Conservation (phyloP, 2,113 vertebrate genomes). For the Henicopernis longicauda region DNA sequence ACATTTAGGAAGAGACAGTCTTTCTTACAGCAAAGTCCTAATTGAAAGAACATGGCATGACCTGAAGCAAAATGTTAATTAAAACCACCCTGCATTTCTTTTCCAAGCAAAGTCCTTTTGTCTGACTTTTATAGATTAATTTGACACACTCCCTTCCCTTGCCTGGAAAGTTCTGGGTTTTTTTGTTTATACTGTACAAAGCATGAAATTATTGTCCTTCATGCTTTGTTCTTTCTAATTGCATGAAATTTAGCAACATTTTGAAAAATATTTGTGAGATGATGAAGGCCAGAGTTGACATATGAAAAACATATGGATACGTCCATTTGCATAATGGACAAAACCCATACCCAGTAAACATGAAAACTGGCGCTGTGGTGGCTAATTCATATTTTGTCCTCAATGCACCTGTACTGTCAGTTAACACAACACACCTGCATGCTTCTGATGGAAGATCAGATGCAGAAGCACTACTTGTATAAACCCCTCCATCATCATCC, state of each 20-base stretch:
- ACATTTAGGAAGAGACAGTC: neutral
- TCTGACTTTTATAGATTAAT: constrained; percentile 15
- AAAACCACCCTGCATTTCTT: constrained; percentile 45
- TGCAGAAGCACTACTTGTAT: neutral
- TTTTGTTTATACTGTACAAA: constrained; percentile 28
- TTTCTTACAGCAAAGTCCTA: constrained; percentile 35
- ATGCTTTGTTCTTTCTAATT: constrained; percentile 37
- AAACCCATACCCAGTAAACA: neutral
- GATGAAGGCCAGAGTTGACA: neutral
- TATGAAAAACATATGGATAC: neutral
- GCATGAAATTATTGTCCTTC: constrained; percentile 20
- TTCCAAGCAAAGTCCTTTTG: constrained; percentile 11
- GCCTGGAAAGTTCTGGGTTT: constrained; percentile 20
- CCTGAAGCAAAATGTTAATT: constrained; percentile 62
- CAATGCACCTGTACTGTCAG: neutral
- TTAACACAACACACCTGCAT: neutral
- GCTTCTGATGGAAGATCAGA: neutral
- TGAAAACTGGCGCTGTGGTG: neutral
- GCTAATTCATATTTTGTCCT: neutral
- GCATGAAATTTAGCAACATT: constrained; percentile 27
- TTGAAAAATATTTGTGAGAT: constrained; percentile 15
- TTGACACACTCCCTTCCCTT: constrained; percentile 16
- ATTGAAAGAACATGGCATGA: constrained; percentile 63
- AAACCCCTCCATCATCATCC: neutral
- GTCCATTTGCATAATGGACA: neutral